These are phyloP conservation scores for Mesembrinibis cayennensis DNA, from an alignment of 2,113 vertebrate genomes.

Conservation along the genomic window DNA sequence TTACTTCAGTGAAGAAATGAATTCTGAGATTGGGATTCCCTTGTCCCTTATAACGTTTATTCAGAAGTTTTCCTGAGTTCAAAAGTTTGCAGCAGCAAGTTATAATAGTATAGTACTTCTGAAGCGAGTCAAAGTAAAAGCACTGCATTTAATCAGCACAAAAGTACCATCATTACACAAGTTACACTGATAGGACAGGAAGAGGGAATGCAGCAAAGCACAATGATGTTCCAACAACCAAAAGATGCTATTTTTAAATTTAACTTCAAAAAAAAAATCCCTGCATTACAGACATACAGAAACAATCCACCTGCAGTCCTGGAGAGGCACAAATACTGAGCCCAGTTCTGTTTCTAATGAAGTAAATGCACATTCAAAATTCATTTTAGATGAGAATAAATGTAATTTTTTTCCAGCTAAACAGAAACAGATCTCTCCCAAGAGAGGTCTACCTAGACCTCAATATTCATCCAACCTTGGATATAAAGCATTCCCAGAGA, in stretches of 20 bases:
- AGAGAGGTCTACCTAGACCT: not conserved
- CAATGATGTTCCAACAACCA: not conserved
- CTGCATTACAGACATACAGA: not conserved
- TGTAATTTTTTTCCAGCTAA: not conserved
- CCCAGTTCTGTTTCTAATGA: not conserved
- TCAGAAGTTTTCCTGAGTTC: slow-evolving; percentile 68
- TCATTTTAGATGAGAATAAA: not conserved
- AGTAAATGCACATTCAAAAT: not conserved
- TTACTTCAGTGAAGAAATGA: slow-evolving; percentile 44
- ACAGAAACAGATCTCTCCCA: not conserved
- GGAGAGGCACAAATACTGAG: not conserved
- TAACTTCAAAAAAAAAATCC: not conserved
- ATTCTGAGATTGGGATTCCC: slow-evolving; percentile 49
- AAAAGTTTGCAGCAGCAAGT: slow-evolving; percentile 70
- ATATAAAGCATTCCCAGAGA: not conserved
- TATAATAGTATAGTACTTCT: slow-evolving; percentile 44
- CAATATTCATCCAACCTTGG: not conserved
- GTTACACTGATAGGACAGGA: not conserved
- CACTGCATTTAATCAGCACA: not conserved
- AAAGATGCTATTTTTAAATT: not conserved
- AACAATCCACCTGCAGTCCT: not conserved
- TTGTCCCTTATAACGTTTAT: slow-evolving; percentile 50
- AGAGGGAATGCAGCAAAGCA: not conserved
- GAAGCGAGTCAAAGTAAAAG: slow-evolving; percentile 41
- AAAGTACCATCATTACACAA: not conserved